Percentiles rank a stretch among this genome's conserved stretches.
Evolutionary conservation across 2,888 invertebrate genomes (phyloP).

Genomic region (Tetragonula carbonaria): DNA sequence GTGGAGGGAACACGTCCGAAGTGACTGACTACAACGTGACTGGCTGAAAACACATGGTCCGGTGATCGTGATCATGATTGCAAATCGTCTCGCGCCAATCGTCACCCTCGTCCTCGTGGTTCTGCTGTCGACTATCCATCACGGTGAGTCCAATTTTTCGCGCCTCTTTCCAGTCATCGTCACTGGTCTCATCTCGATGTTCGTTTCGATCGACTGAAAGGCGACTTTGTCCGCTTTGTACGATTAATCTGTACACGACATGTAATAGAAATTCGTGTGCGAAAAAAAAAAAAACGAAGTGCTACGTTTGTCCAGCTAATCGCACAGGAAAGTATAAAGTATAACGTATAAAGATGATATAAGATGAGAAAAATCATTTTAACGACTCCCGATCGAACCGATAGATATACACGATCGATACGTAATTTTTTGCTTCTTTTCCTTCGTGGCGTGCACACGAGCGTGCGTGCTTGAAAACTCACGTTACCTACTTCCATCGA

Average conservation of each 20-base stretch:
- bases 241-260: not conserved
- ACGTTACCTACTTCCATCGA: not conserved
- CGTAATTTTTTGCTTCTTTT: not conserved
- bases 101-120: constrained; percentile 72
- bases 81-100: constrained; percentile 70
- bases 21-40: constrained; percentile 60
- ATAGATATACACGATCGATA: not conserved
- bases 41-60: constrained; percentile 74
- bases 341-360: not conserved
- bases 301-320: not conserved
- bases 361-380: not conserved
- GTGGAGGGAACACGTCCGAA: constrained; percentile 56
- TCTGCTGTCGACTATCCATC: constrained; percentile 71
- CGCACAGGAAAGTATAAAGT: not conserved
- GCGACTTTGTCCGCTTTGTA: not conserved
- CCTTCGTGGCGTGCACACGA: not conserved
- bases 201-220: not conserved
- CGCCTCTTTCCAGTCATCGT: not conserved
- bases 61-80: constrained; percentile 77
- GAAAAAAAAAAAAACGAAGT: not conserved
- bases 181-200: not conserved
- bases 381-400: too few species aligned
- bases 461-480: not conserved
- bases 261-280: not conserved
- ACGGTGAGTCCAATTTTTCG: constrained; percentile 72